phyloP scores from a whole-genome alignment of 1,140 invertebrate species.

The Lepidotrigona ventralis region DNA sequence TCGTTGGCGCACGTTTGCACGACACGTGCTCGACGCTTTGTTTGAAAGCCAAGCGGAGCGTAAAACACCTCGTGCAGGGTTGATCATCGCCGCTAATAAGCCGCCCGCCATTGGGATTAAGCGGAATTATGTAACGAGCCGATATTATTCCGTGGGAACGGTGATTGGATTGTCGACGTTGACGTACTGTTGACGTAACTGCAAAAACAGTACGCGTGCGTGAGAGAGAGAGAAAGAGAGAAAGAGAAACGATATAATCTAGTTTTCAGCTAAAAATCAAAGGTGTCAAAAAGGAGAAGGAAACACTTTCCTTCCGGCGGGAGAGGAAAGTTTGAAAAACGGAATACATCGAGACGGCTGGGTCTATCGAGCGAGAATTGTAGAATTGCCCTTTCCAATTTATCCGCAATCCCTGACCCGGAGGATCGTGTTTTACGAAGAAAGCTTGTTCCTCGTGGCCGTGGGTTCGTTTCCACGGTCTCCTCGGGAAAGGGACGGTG shows the following conservation, averaged over 20 bases:
- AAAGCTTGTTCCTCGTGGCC: constrained; percentile 43
- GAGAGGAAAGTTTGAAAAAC: no score
- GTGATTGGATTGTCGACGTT: constrained; percentile 12
- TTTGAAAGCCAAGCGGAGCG: neutral
- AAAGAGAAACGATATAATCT: no score
- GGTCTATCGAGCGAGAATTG: constrained; percentile 46
- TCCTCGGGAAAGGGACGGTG: constrained; percentile 28
- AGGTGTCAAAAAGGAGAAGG: no score
- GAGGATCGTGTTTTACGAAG: constrained; percentile 55
- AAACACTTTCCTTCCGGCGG: no score
- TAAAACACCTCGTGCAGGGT: neutral
- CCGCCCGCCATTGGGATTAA: neutral
- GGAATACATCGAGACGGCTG: no score
- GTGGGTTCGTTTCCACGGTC: constrained; percentile 36
- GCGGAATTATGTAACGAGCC: neutral
- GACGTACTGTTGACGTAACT: neutral
- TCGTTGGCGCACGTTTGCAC: no score
- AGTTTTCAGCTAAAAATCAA: no score
- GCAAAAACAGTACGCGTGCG: no score
- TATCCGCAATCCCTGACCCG: constrained; percentile 45
- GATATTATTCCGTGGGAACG: neutral
- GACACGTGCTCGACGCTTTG: no score
- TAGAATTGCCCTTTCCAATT: constrained; percentile 54
- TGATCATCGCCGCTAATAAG: constrained; percentile 3
- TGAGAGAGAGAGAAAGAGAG: no score